These are phyloP conservation scores for Pollicipes pollicipes DNA, from an alignment of 1,140 invertebrate species.

Conservation along the genomic window DNA sequence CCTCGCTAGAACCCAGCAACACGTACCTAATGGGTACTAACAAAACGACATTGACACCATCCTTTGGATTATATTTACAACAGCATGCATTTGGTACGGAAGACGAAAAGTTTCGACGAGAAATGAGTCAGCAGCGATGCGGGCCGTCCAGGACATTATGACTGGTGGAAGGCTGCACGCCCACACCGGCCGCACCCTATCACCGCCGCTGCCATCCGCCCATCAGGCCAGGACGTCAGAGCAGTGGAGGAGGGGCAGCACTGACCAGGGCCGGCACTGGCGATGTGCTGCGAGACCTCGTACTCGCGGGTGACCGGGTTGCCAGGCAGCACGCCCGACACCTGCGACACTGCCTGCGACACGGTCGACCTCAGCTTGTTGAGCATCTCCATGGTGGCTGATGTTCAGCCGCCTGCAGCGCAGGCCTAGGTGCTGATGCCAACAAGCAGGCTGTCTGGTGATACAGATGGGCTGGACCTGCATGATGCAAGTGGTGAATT, in stretches of 20 bases:
- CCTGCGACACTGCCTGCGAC: slow-evolving; percentile 42
- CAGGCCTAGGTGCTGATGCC: too few species aligned
- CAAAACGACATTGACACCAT: too few species aligned
- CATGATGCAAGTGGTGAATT: too few species aligned
- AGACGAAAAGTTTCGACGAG: slow-evolving; percentile 1
- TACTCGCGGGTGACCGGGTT: slow-evolving; percentile 92
- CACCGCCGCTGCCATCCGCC: background rate
- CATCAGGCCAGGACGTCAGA: background rate
- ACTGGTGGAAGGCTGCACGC: too few species aligned
- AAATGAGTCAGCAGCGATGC: background rate
- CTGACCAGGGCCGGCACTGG: slow-evolving; percentile 71
- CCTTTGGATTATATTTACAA: background rate
- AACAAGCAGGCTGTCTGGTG: too few species aligned
- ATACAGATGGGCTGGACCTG: too few species aligned
- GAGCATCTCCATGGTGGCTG: slow-evolving; percentile 43
- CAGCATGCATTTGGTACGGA: background rate
- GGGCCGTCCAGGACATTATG: too few species aligned
- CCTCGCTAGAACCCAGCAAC: too few species aligned
- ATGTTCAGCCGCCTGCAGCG: too few species aligned
- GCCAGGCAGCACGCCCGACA: slow-evolving; percentile 76
- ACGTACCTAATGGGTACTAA: too few species aligned
- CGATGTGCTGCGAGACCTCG: slow-evolving; percentile 71
- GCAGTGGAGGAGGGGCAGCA: background rate
- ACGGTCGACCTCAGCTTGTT: slow-evolving; percentile 73
- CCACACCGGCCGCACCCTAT: too few species aligned